Conservation (phyloP, 2,797 vertebrate species). For the Sebastes hopkinsi region DNA sequence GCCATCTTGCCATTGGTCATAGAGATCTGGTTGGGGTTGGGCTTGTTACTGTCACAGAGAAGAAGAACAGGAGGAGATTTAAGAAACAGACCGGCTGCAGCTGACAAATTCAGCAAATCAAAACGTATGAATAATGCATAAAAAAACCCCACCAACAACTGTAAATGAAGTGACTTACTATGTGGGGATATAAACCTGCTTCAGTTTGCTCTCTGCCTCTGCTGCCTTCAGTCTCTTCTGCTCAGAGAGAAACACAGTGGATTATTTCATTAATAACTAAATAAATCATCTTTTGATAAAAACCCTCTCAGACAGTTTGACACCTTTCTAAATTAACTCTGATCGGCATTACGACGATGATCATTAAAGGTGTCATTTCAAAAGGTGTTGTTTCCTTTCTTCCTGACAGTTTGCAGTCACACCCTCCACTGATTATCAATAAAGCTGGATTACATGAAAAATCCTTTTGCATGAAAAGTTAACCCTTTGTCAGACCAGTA, state of each 20-base stretch:
- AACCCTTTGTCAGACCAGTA: background rate
- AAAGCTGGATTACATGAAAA: background rate
- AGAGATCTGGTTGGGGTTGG: constrained; percentile 98
- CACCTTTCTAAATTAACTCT: background rate
- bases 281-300: background rate
- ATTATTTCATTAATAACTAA: constrained; percentile 13
- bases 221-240: constrained; percentile 98
- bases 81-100: background rate
- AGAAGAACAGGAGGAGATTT: background rate
- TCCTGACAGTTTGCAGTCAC: background rate
- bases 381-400: background rate
- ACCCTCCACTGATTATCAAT: background rate
- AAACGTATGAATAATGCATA: constrained; percentile 1
- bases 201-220: constrained; percentile 97
- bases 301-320: background rate
- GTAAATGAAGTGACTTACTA: constrained; percentile 89
- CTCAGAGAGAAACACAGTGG: constrained; percentile 36
- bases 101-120: background rate
- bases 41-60: constrained; percentile 90
- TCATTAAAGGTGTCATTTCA: background rate
- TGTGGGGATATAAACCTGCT: constrained; percentile 98
- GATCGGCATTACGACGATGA: background rate
- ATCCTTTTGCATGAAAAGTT: background rate
- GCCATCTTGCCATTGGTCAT: constrained; percentile 92
- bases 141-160: background rate